phyloP scores from a whole-genome alignment of 2,797 vertebrate species.

The Phalanger gymnotis region DNA sequence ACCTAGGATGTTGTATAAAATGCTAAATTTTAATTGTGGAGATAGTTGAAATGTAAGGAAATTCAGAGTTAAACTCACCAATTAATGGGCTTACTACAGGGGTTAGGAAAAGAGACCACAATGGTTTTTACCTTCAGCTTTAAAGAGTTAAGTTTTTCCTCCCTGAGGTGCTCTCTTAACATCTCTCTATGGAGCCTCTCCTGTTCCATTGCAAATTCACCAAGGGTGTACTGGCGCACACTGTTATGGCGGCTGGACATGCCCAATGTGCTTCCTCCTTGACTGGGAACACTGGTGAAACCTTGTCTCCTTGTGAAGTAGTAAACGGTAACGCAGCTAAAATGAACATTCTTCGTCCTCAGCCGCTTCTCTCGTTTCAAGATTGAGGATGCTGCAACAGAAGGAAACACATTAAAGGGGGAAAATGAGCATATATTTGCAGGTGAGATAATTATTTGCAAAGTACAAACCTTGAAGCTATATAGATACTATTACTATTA shows the following conservation, averaged over 20 bases:
- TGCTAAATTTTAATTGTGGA: not conserved
- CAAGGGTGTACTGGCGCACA: conserved; percentile 95
- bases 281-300: conserved; percentile 99
- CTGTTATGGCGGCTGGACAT: conserved; percentile 98
- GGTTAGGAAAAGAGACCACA: not conserved
- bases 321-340: conserved; percentile 98
- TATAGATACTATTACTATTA: not conserved
- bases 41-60: not conserved
- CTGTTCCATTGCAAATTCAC: conserved; percentile 97
- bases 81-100: not conserved
- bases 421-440: not conserved
- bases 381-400: conserved; percentile 93
- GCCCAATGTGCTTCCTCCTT: conserved; percentile 98
- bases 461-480: not conserved
- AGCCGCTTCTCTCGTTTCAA: conserved; percentile 97
- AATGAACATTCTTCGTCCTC: conserved; percentile 95
- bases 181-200: conserved; percentile 96
- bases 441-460: not conserved
- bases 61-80: not conserved
- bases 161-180: conserved; percentile 96
- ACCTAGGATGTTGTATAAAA: not conserved
- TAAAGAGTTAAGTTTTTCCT: conserved; percentile 97
- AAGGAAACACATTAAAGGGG: conserved; percentile 44
- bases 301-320: conserved; percentile 98
- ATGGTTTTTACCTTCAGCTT: conserved; percentile 92